Evolutionary conservation across 2,113 vertebrate genomes (phyloP), one percentile per base, ranked within the genome.

Genomic region (Notarius quadriscutis): DNA sequence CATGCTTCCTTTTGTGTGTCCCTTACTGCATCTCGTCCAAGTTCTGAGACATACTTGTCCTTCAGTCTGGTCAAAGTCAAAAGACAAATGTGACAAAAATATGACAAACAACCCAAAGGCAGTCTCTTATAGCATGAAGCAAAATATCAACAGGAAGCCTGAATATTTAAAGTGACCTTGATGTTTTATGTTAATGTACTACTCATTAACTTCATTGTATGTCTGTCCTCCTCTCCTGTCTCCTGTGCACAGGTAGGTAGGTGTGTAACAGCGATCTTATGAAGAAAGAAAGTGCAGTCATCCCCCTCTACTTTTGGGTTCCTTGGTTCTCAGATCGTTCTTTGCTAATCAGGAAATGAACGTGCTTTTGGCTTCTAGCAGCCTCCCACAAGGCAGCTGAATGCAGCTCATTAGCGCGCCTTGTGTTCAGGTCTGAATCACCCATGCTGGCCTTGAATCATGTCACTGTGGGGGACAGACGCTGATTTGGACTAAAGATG

Each of bases 291-390:
- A 41, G 34, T 58, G 58, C 81, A 77, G 81, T 65, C 67, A 20
- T 48, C 27, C 62, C 27, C 30, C 62, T 11, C 62, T 15, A 27
- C 22, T 57, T n/a, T 57, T 14, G 5, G 62, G 30, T 48, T 71
- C 65, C 27, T 18, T 74, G 53, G 22, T 55, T 83, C 79, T 78
- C 34, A 71, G 58, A 88, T 87, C 85, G 17, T 89, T 89, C 82
- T 67, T 83, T 71, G 27, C 20, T 87, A 77, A 85, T 83, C 83
- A 87, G 51, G 57, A 83, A 84, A 90, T 84, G 8, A 85, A 79
- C 27, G 63, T 17, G 63, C 27, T 51, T 30, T 72, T 81, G 74
- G 50, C 51, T 41, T 60, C 51, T 18, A 75, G 57, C 51, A 25
- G 72, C 48, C 86, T 87, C 83, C 78, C 57, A 84, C 81, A 83